Evolutionary conservation across 2,113 vertebrate genomes (phyloP).

Genomic region (Etia nguti): DNA sequence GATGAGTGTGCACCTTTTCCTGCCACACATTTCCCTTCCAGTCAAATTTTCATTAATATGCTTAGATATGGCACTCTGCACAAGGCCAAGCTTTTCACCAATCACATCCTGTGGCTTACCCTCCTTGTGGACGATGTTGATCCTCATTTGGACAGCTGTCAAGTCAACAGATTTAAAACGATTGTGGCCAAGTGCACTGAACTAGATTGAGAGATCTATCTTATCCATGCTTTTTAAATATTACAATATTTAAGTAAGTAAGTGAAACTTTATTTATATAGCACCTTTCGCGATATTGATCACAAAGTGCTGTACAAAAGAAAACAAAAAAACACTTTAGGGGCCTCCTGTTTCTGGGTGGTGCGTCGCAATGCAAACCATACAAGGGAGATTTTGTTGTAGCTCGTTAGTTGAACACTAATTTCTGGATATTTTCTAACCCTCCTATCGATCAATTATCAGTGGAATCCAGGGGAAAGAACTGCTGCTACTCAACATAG

Average conservation of each 20-base stretch:
- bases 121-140: too few relatives aligned
- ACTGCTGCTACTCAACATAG: neutral
- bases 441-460: conserved; percentile 46
- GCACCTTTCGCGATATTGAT: neutral
- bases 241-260: neutral
- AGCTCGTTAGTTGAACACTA: conserved; percentile 49
- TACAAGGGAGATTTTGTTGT: conserved; percentile 47
- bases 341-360: neutral
- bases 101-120: neutral
- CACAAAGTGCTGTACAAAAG: neutral
- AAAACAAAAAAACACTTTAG: neutral
- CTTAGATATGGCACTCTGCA: neutral
- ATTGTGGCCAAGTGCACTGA: neutral
- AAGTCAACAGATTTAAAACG: neutral
- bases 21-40: neutral
- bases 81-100: neutral
- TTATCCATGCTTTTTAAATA: neutral
- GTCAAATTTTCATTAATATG: neutral
- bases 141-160: neutral
- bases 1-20: neutral
- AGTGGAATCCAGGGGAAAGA: neutral
- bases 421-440: conserved; percentile 46
- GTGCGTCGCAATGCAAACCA: conserved; percentile 39
- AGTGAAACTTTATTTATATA: neutral
- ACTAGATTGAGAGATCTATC: neutral